These are phyloP conservation scores for Mya arenaria DNA, from an alignment of 1,140 invertebrate genomes.

Conservation along the genomic window DNA sequence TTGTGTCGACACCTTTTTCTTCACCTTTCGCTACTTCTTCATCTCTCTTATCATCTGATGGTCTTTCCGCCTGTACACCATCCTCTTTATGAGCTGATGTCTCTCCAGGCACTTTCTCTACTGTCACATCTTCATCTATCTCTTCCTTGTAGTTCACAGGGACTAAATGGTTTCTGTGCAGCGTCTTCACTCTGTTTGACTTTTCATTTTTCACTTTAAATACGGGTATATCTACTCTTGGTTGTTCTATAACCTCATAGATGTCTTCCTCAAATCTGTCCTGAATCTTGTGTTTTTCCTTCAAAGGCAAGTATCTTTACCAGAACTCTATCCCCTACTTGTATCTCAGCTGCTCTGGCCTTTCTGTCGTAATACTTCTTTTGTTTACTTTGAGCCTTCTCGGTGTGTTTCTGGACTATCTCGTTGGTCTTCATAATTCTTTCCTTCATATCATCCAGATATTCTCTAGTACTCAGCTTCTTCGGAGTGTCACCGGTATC, in stretches of 20 bases:
- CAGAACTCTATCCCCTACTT: conserved; percentile 11
- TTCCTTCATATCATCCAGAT: no score
- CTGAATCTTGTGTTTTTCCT: conserved; percentile 28
- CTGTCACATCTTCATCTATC: no score
- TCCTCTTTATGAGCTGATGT: no score
- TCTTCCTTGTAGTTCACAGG: no score
- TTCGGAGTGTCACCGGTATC: no score
- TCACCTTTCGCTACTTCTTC: no score
- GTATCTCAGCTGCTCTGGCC: conserved; percentile 20
- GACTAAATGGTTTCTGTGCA: conserved; percentile 5
- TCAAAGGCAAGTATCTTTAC: conserved; percentile 12
- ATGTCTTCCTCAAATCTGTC: conserved; percentile 26
- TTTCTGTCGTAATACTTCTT: conserved; percentile 21
- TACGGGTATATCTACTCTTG: background rate
- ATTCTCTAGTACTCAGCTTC: no score
- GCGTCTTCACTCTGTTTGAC: background rate
- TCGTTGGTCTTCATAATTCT: no score
- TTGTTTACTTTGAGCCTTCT: conserved; percentile 29
- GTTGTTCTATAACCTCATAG: conserved; percentile 6
- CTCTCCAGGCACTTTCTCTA: no score
- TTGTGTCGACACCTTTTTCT: no score
- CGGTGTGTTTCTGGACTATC: conserved; percentile 2
- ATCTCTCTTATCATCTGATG: no score
- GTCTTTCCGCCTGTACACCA: no score
- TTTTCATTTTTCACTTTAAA: background rate